Percentiles rank a stretch among this genome's conserved stretches.
Conservation (phyloP, 1,140 invertebrate species). For the Cecropterus lyciades region DNA sequence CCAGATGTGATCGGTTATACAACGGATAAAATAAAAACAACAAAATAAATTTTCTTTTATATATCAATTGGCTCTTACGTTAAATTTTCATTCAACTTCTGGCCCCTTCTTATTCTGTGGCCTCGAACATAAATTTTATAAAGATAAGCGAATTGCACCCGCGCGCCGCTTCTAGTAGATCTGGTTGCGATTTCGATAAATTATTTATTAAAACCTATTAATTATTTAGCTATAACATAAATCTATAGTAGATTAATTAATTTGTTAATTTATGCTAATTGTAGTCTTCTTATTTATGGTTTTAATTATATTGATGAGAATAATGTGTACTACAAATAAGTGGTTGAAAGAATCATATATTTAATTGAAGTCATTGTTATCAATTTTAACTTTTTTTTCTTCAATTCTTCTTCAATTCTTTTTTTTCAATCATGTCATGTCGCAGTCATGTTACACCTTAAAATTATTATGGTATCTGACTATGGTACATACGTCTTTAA, state of each 20-base stretch:
- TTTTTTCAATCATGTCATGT: too few relatives aligned
- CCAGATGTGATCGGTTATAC: too few relatives aligned
- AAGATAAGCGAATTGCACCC: conserved; percentile 37
- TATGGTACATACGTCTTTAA: too few relatives aligned
- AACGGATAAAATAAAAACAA: too few relatives aligned
- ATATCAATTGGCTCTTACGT: too few relatives aligned
- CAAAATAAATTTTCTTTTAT: too few relatives aligned
- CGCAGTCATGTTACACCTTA: too few relatives aligned
- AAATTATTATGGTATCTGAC: too few relatives aligned
- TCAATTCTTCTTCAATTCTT: too few relatives aligned
- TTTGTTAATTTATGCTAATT: conserved; percentile 21
- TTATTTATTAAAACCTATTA: conserved; percentile 37
- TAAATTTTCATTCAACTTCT: background rate
- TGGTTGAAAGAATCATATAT: too few relatives aligned
- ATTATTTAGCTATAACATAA: conserved; percentile 24
- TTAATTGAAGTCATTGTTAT: too few relatives aligned
- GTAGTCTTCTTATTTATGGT: conserved; percentile 8
- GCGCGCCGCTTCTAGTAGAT: conserved; percentile 34
- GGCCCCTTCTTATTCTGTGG: background rate
- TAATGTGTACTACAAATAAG: background rate
- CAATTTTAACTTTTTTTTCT: too few relatives aligned
- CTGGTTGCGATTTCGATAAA: conserved; percentile 36
- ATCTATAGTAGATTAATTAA: conserved; percentile 17
- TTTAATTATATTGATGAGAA: conserved; percentile 8
- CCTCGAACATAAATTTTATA: conserved; percentile 34